These are phyloP conservation scores for Prosapia bicincta DNA, from an alignment of 2,888 invertebrate genomes.

Conservation along the genomic window DNA sequence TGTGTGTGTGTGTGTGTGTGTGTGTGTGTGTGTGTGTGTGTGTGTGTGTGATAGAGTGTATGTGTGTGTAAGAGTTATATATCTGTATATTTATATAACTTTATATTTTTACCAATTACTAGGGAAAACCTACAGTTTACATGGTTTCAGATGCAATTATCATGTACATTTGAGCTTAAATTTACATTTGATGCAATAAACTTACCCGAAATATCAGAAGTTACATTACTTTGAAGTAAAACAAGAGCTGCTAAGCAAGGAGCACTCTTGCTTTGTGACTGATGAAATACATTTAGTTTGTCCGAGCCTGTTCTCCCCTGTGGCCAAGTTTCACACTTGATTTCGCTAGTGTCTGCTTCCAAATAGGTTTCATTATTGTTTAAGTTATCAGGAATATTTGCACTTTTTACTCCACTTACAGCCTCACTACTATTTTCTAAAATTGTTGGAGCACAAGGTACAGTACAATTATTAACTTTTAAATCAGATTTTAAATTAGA, in stretches of 20 bases:
- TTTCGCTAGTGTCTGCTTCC: conserved; percentile 1
- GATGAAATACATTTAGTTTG: conserved; percentile 12
- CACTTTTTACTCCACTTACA: conserved; percentile 13
- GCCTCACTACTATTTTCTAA: conserved; percentile 8
- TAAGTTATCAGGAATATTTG: conserved; percentile 14
- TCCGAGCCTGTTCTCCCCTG: conserved; percentile 21
- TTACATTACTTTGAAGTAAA: conserved; percentile 31
- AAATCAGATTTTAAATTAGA: conserved; percentile 9
- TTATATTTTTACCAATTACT: too few relatives aligned
- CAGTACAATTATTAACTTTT: conserved; percentile 7
- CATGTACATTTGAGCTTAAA: too few relatives aligned
- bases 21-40: too few relatives aligned
- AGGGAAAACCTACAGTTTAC: too few relatives aligned
- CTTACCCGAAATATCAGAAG: conserved; percentile 30
- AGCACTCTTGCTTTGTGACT: conserved; percentile 28
- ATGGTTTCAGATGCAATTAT: too few relatives aligned
- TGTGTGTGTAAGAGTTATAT: too few relatives aligned
- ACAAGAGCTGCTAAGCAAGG: conserved; percentile 34
- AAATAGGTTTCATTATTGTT: conserved; percentile 7
- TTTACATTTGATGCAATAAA: too few relatives aligned
- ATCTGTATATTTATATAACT: too few relatives aligned
- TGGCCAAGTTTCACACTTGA: conserved; percentile 33
- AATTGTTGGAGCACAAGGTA: background rate
- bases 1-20: too few relatives aligned
- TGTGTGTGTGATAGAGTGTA: too few relatives aligned